Percentiles rank a stretch among this genome's conserved stretches.
Evolutionary conservation across 37 sponge, comb jelly and placozoan species (phyloP).

Genomic region (Mnemiopsis leidyi): DNA sequence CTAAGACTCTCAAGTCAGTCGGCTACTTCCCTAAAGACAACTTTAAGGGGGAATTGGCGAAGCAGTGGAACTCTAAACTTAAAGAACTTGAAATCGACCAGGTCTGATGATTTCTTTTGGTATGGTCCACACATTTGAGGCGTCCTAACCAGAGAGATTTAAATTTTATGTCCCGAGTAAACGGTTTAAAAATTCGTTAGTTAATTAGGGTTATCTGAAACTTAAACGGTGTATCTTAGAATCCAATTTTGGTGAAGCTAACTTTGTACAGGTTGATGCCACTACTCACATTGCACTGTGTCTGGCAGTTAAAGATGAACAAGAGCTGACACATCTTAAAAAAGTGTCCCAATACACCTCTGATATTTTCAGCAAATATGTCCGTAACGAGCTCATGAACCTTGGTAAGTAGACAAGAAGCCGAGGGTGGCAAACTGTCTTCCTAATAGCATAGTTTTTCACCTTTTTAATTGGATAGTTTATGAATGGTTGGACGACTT

Average conservation of each 20-base stretch:
- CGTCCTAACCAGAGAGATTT: no score
- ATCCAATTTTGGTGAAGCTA: no score
- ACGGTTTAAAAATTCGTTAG: no score
- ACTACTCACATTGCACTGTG: constrained; percentile 80
- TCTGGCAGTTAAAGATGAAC: constrained; percentile 81
- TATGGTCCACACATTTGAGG: no score
- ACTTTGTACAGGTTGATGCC: constrained; percentile 84
- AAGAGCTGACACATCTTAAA: constrained; percentile 73
- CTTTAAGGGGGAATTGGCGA: background rate
- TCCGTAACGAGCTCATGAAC: constrained; percentile 85
- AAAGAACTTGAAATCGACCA: constrained; percentile 31
- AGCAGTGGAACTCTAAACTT: constrained; percentile 20
- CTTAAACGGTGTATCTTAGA: no score
- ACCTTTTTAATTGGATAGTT: no score
- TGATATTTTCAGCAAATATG: constrained; percentile 86
- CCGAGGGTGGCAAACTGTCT: no score
- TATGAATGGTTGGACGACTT: no score
- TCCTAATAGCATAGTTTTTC: no score
- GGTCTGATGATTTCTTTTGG: background rate
- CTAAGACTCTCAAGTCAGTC: background rate
- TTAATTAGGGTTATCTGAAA: no score
- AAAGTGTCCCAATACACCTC: constrained; percentile 85
- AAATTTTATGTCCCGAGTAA: no score
- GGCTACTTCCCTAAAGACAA: constrained; percentile 31
- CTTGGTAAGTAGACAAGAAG: background rate